Evolutionary conservation across 2,888 invertebrate genomes (phyloP).

Genomic region (Tribolium freemani): DNA sequence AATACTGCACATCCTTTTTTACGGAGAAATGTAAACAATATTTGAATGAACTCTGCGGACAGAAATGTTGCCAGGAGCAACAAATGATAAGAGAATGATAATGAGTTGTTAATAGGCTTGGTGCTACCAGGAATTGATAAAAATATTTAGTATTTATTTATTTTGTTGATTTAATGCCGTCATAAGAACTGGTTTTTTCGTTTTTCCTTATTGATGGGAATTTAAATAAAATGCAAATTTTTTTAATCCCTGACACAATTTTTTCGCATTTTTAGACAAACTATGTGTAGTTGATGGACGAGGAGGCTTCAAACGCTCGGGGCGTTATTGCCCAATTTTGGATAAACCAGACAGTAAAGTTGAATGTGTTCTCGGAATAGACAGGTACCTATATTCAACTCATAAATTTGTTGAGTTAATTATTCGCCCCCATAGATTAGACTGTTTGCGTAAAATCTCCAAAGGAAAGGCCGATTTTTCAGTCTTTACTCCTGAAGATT

Average conservation of each 20-base stretch:
- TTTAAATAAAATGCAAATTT: background rate
- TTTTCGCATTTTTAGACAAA: constrained; percentile 71
- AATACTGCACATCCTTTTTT: background rate
- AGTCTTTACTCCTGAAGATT: constrained; percentile 87
- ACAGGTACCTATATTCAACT: constrained; percentile 72
- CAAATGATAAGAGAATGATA: constrained; percentile 18
- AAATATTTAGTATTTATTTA: background rate
- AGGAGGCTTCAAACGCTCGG: constrained; percentile 74
- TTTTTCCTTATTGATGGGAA: no score
- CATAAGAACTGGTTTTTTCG: no score
- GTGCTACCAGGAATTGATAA: background rate
- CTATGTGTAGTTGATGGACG: constrained; percentile 80
- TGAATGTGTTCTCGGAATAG: constrained; percentile 80
- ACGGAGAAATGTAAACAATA: no score
- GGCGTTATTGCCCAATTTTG: constrained; percentile 76
- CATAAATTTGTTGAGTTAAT: background rate
- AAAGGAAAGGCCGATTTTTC: constrained; percentile 87
- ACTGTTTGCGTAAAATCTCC: constrained; percentile 84
- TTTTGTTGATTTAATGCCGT: background rate
- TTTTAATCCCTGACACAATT: background rate
- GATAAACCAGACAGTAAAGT: constrained; percentile 73
- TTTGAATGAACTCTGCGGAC: no score
- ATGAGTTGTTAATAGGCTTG: constrained; percentile 5
- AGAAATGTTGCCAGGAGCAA: background rate
- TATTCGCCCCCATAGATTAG: constrained; percentile 71